phyloP scores from a whole-genome alignment of 2,797 vertebrate genomes.

The Kryptolebias ocellatus region DNA sequence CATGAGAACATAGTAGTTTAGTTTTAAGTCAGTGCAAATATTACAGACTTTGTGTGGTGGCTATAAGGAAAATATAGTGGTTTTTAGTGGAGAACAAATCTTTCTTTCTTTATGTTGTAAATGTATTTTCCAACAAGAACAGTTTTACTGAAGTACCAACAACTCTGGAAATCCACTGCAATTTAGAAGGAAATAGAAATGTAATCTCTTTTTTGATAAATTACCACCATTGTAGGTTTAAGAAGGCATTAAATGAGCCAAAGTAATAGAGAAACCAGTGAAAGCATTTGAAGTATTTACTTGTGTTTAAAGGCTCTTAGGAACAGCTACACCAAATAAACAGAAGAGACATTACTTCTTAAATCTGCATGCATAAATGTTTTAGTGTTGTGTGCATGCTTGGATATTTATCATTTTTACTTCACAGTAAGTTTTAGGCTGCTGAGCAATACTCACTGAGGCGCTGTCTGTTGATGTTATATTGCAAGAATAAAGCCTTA shows the following conservation, averaged over 20 bases:
- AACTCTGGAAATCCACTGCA: constrained; percentile 15
- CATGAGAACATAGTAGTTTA: constrained; percentile 6
- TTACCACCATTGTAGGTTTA: constrained; percentile 9
- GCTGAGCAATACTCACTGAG: not conserved
- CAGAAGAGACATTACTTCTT: not conserved
- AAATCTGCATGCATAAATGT: constrained; percentile 2
- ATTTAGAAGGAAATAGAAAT: constrained; percentile 23
- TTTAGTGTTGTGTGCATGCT: not conserved
- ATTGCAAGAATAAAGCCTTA: constrained; percentile 7
- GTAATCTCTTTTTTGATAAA: constrained; percentile 14
- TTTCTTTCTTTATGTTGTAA: constrained; percentile 15
- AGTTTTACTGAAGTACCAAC: constrained; percentile 9
- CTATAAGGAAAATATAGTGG: constrained; percentile 23
- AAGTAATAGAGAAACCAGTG: constrained; percentile 8
- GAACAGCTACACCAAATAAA: constrained; percentile 9
- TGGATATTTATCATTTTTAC: not conserved
- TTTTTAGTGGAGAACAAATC: constrained; percentile 31
- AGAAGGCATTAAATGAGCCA: not conserved
- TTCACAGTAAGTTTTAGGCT: not conserved
- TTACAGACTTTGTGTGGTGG: constrained; percentile 4
- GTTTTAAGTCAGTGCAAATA: not conserved
- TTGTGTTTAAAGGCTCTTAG: not conserved
- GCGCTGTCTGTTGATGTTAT: not conserved
- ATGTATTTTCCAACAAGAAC: constrained; percentile 28
- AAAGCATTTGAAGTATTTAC: constrained; percentile 6